Evolutionary conservation across 2,888 invertebrate genomes (phyloP).

Genomic region (Drosophila aldrichi): DNA sequence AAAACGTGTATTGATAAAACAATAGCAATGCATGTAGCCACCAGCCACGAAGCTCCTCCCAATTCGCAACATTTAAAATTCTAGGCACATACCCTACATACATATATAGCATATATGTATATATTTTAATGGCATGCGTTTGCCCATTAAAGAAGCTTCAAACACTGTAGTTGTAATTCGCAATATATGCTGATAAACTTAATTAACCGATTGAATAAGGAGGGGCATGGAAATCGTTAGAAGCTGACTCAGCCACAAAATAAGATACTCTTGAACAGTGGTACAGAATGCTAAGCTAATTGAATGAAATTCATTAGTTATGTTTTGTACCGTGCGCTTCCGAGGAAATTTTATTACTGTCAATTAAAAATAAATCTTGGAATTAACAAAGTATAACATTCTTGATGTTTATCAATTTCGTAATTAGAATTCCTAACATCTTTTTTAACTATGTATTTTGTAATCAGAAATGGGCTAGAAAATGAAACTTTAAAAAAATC

Average conservation of each 20-base stretch:
- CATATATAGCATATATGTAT: conserved; percentile 6
- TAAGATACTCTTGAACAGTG: conserved; percentile 60
- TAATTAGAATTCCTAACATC: background rate
- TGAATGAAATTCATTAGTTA: conserved; percentile 14
- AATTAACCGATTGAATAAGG: conserved; percentile 63
- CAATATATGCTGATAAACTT: conserved; percentile 73
- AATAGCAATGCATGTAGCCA: conserved; percentile 37
- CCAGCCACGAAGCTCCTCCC: conserved; percentile 25
- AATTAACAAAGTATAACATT: background rate
- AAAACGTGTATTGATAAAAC: conserved; percentile 55
- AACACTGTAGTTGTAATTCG: conserved; percentile 32
- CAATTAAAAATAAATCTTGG: conserved; percentile 10
- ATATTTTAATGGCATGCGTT: conserved; percentile 48
- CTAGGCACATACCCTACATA: conserved; percentile 51
- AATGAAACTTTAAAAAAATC: background rate
- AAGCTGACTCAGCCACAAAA: conserved; percentile 70
- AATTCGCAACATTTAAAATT: conserved; percentile 57
- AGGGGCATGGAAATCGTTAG: conserved; percentile 69
- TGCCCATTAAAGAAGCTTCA: conserved; percentile 45
- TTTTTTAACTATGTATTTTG: background rate
- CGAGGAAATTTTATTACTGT: conserved; percentile 20
- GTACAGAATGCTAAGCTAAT: conserved; percentile 19
- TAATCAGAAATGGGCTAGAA: background rate
- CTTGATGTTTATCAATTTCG: background rate
- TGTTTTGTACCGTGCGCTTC: background rate